Conservation (phyloP, 2,113 vertebrate species). For the Lasiurus borealis region DNA sequence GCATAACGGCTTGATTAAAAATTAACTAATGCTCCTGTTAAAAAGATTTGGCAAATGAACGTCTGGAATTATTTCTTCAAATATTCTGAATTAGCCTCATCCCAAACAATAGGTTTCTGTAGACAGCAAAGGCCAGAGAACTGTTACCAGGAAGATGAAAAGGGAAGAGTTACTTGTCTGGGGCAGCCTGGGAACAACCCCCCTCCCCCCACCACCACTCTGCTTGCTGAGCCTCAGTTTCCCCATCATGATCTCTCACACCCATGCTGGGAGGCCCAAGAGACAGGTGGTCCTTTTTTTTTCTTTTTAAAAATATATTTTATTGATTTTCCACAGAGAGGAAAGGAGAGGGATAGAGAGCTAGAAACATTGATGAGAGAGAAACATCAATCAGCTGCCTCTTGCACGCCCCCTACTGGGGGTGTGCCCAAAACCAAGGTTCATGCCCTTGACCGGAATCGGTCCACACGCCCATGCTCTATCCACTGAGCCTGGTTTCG, state of each 20-base stretch:
- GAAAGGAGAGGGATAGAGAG: too few species aligned
- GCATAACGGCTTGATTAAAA: constrained; percentile 10
- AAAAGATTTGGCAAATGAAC: constrained; percentile 36
- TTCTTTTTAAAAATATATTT: too few species aligned
- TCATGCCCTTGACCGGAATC: too few species aligned
- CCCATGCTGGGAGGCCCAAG: background rate
- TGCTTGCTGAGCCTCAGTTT: background rate
- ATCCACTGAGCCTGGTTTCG: too few species aligned
- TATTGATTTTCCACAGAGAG: too few species aligned
- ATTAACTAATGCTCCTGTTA: constrained; percentile 25
- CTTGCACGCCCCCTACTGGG: too few species aligned
- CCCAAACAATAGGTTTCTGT: constrained; percentile 23
- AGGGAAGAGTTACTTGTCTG: background rate
- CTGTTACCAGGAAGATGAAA: background rate
- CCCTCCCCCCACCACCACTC: background rate
- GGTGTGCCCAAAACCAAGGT: too few species aligned
- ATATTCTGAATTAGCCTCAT: constrained; percentile 14
- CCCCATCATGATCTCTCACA: background rate
- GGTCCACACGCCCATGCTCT: too few species aligned
- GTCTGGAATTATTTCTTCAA: constrained; percentile 42
- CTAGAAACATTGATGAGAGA: too few species aligned
- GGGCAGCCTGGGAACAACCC: background rate
- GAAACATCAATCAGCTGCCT: too few species aligned
- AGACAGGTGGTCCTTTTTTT: background rate
- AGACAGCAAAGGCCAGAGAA: constrained; percentile 32